phyloP scores from a whole-genome alignment of 2,797 vertebrate genomes.

The Darevskia nairensis region DNA sequence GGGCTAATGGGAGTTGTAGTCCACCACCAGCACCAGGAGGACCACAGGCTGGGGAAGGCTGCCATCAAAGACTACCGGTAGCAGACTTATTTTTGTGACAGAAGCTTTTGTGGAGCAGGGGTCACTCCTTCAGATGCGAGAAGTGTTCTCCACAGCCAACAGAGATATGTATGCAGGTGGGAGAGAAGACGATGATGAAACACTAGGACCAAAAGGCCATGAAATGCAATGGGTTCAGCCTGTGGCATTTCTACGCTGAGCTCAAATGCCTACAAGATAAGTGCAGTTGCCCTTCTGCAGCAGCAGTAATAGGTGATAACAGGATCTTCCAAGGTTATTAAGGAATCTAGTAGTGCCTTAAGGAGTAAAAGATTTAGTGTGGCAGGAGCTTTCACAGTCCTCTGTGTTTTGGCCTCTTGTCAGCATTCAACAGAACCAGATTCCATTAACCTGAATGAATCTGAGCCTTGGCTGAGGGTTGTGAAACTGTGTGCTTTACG shows the following conservation, averaged over 20 bases:
- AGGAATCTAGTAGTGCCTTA: background rate
- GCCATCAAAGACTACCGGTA: too few species aligned
- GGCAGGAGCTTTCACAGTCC: background rate
- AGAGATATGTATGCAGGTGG: background rate
- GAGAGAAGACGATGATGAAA: background rate
- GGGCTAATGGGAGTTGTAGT: too few species aligned
- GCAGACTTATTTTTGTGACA: background rate
- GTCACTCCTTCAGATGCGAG: background rate
- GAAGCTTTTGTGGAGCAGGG: background rate
- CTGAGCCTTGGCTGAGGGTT: background rate
- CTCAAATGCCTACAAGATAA: background rate
- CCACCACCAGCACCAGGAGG: too few species aligned
- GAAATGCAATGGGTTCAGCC: background rate
- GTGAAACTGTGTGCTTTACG: background rate
- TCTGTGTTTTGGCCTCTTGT: background rate
- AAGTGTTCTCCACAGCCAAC: background rate
- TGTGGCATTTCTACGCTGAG: background rate
- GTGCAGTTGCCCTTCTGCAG: background rate
- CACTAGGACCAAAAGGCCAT: background rate
- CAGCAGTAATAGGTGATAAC: background rate
- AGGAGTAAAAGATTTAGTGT: background rate
- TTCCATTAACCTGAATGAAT: background rate
- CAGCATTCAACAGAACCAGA: background rate
- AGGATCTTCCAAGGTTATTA: background rate
- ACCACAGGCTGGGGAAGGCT: too few species aligned